Evolutionary conservation across 2,797 vertebrate species (phyloP).

Genomic region (Anniella stebbinsi): DNA sequence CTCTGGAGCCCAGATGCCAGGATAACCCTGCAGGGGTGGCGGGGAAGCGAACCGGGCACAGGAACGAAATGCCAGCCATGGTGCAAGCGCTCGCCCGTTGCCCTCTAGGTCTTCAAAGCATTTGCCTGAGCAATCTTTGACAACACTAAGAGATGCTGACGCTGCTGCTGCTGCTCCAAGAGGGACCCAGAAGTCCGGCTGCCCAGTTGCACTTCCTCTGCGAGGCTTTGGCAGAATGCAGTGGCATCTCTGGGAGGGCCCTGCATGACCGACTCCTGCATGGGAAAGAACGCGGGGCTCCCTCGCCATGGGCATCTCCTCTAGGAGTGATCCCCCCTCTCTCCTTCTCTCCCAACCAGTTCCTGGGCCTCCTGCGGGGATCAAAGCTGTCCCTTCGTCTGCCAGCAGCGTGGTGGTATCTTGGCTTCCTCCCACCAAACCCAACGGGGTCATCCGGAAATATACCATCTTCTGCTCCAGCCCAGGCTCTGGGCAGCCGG

Average conservation of each 20-base stretch:
- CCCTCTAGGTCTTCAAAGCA: accelerated
- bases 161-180: neutral
- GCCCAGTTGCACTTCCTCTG: neutral
- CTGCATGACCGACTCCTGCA: neutral
- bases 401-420: conserved; percentile 96
- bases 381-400: conserved; percentile 96
- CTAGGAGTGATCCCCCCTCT: accelerated
- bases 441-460: conserved; percentile 97
- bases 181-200: neutral
- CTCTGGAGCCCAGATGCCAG: conserved; percentile 34
- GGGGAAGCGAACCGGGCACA: conserved; percentile 15
- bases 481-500: conserved; percentile 95
- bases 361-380: conserved; percentile 95
- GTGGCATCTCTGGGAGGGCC: neutral
- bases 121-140: too few relatives aligned
- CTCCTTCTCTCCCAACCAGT: conserved; percentile 78
- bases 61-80: conserved; percentile 51
- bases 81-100: conserved; percentile 29
- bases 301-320: accelerated
- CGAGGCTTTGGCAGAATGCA: neutral
- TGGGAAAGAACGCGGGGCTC: too few relatives aligned
- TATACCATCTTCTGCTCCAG: conserved; percentile 99
- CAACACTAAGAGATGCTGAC: neutral
- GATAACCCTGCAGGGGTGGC: neutral
- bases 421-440: conserved; percentile 95